phyloP scores from a whole-genome alignment of 2,797 vertebrate genomes.

The Acipenser ruthenus region DNA sequence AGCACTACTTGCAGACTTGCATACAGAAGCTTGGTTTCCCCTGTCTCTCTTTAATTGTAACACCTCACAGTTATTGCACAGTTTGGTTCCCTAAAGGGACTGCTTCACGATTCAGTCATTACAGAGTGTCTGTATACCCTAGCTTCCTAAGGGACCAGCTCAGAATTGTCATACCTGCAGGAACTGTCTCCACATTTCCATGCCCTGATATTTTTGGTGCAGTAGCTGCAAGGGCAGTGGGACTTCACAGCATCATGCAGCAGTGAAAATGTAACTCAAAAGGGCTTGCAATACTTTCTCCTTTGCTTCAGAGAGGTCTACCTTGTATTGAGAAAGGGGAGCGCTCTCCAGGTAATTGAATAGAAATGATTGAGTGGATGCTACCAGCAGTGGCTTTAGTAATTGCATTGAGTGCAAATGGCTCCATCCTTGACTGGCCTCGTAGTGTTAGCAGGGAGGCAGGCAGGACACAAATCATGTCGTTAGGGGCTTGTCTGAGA shows the following conservation, averaged over 20 bases:
- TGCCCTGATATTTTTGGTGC: too few relatives aligned
- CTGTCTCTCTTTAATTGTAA: too few relatives aligned
- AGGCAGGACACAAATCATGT: too few relatives aligned
- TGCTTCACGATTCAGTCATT: not conserved
- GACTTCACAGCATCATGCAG: too few relatives aligned
- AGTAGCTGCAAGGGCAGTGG: too few relatives aligned
- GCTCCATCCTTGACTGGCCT: too few relatives aligned
- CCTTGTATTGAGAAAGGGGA: constrained; percentile 16
- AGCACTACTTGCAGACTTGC: not conserved
- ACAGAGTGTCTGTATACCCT: too few relatives aligned
- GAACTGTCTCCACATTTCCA: too few relatives aligned
- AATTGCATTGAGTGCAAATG: constrained; percentile 30
- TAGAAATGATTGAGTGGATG: constrained; percentile 37
- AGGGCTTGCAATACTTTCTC: constrained; percentile 24
- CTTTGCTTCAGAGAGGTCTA: constrained; percentile 38
- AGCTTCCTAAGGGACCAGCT: too few relatives aligned
- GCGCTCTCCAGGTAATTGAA: constrained; percentile 32
- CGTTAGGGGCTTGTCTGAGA: too few relatives aligned
- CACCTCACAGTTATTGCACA: not conserved
- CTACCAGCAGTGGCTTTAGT: constrained; percentile 19
- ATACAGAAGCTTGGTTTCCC: not conserved
- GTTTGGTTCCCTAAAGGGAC: not conserved
- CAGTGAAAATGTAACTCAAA: constrained; percentile 10
- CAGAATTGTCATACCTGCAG: too few relatives aligned
- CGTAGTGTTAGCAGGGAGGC: too few relatives aligned